Evolutionary conservation across 2,797 vertebrate genomes (phyloP), one percentile per base, ranked within the genome.

Genomic region (Phyllotis vaccarum): DNA sequence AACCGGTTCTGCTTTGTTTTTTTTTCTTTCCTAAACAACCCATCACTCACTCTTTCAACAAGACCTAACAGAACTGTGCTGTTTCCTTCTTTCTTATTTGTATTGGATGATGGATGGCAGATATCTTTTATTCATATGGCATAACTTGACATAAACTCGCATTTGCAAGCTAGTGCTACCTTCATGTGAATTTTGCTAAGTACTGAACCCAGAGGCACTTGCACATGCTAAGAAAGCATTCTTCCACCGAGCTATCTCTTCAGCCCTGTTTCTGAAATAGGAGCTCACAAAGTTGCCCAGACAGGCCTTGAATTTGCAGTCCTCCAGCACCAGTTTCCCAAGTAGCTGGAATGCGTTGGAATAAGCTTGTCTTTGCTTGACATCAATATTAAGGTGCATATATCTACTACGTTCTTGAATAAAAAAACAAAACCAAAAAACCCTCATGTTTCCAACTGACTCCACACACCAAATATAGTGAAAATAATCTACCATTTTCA

Each of bases 161-260:
- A 94, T 94, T 92, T 96, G 87, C 54, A 91, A 94, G 94, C 90
- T 96, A 91, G 94, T 95, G 34, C 95, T 96, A 83, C 93, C 94
- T 89, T 16, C 29, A 37, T 10, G 37, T 82, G 24, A 31, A 16
- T 43, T 13, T 82, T 5, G 9, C n/a, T 62, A 62, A 62, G 40
- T 37, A 82, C 37, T 82, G 56, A 60, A 29, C 8, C n/a, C 9
- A 40, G 58, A 40, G 12, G 43, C 80, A 29, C 24, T 80, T 21
- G 37, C 17, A 29, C 80, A 31, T 62, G 37, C 37, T 82, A 22
- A 66, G 43, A 11, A 21, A 66, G 62, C 62, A 64, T 64, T 49
- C 62, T 49, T 22, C 31, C 19, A 49, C 62, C n/a, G 31, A 66
- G 11, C 19, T 34, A 14, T 85, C 22, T 66, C 12, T 49, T 31